A percentile compares a stretch with the other conserved stretches of the same genome.
Evolutionary conservation across 2,113 vertebrate species (phyloP).

Genomic region (Labeo catla): DNA sequence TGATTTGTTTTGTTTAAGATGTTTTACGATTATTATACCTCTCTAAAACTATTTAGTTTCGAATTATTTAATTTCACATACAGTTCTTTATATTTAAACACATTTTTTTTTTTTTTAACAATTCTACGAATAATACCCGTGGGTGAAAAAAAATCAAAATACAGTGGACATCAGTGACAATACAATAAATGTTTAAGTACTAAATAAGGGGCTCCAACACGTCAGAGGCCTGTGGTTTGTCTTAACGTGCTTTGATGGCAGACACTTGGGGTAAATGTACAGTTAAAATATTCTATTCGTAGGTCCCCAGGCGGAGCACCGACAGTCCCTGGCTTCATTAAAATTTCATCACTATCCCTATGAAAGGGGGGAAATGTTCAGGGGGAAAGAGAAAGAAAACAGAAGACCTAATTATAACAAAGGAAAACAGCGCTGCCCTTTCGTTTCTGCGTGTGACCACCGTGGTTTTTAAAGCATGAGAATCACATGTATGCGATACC

Average conservation of each 20-base stretch:
- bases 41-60: neutral
- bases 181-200: constrained; percentile 63
- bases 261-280: constrained; percentile 98
- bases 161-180: constrained; percentile 69
- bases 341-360: constrained; percentile 98
- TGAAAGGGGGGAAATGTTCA: constrained; percentile 81
- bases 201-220: constrained; percentile 76
- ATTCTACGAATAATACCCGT: constrained; percentile 62
- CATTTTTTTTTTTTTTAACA: too few relatives aligned
- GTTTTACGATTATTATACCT: neutral
- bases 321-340: constrained; percentile 97
- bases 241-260: constrained; percentile 94
- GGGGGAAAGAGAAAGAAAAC: constrained; percentile 81
- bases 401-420: constrained; percentile 80
- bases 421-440: constrained; percentile 75
- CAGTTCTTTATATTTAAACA: neutral
- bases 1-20: neutral
- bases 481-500: constrained; percentile 46
- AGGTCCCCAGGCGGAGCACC: constrained; percentile 92
- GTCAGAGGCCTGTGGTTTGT: constrained; percentile 85
- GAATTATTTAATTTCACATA: neutral
- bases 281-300: constrained; percentile 98
- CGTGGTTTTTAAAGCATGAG: constrained; percentile 55
- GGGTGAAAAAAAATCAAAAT: constrained; percentile 50
- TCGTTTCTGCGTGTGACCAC: constrained; percentile 66